A percentile compares a stretch with the other conserved stretches of the same genome.
These are phyloP conservation scores for Crossaster papposus DNA, from an alignment of 53 echinoderm and acorn worm genomes.

Conservation along the genomic window DNA sequence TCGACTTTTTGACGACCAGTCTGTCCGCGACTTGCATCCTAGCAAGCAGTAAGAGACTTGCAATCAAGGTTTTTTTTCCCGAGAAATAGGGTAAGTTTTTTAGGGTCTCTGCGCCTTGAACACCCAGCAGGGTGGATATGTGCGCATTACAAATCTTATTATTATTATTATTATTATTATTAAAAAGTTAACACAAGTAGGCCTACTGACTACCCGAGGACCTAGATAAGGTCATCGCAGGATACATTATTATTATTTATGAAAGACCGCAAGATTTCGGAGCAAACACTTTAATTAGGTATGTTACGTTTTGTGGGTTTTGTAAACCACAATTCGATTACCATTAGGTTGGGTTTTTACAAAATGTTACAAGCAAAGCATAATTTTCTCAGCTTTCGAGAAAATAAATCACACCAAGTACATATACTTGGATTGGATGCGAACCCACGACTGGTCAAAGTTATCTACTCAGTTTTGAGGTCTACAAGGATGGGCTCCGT, in stretches of 20 bases:
- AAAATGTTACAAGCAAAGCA: too few species aligned
- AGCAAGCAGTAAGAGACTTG: background rate
- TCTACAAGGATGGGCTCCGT: too few species aligned
- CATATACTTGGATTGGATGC: too few species aligned
- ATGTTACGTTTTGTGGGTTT: conserved; percentile 2
- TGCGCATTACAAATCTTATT: too few species aligned
- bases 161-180: too few species aligned
- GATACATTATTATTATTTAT: background rate
- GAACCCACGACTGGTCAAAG: too few species aligned
- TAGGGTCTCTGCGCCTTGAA: too few species aligned
- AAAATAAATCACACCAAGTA: too few species aligned
- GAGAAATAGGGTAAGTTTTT: too few species aligned
- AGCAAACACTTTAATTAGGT: background rate
- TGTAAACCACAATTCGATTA: background rate
- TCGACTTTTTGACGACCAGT: background rate
- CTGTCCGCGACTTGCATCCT: background rate
- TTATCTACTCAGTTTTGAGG: too few species aligned
- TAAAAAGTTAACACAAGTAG: conserved; percentile 5
- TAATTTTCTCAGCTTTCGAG: too few species aligned
- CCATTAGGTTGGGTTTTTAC: background rate
- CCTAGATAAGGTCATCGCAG: background rate
- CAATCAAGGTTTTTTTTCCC: background rate
- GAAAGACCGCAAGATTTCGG: background rate
- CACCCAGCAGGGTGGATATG: too few species aligned
- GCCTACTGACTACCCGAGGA: background rate